phyloP scores from a whole-genome alignment of 2,888 invertebrate species.

The Sminthurinus aureus region DNA sequence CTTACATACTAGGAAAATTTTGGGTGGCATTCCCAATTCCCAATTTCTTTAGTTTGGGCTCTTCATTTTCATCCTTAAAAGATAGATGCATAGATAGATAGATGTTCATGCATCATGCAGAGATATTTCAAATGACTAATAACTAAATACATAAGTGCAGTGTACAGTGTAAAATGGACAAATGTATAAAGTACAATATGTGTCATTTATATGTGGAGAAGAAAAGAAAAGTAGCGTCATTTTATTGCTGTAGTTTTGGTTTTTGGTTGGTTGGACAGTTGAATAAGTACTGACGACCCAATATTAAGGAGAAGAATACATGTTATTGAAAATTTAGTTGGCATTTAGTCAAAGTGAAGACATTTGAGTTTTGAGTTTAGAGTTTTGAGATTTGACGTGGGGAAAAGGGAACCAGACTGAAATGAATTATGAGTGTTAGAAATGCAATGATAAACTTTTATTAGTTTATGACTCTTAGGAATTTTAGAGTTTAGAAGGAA shows the following conservation, averaged over 20 bases:
- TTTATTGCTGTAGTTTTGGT: no score
- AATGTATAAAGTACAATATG: no score
- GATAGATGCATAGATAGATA: no score
- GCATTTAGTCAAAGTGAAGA: not conserved
- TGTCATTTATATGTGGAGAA: no score
- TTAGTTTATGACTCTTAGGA: conserved; percentile 14
- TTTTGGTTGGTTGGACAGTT: no score
- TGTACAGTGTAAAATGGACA: not conserved
- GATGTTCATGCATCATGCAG: not conserved
- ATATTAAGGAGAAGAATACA: no score
- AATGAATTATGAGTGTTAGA: conserved; percentile 9
- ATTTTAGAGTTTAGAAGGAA: not conserved
- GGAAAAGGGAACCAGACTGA: not conserved
- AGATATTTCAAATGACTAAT: no score
- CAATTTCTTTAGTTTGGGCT: not conserved
- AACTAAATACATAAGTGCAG: no score
- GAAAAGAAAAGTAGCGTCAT: no score
- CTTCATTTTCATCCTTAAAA: not conserved
- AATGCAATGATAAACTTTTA: conserved; percentile 15
- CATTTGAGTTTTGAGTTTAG: no score
- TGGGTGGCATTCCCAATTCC: conserved; percentile 9
- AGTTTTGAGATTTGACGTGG: not conserved
- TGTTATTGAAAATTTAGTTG: not conserved
- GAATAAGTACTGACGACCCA: no score
- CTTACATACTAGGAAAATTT: not conserved